These are phyloP conservation scores for Aphelenchoides avenae DNA, from an alignment of 1,140 invertebrate genomes.

Conservation along the genomic window DNA sequence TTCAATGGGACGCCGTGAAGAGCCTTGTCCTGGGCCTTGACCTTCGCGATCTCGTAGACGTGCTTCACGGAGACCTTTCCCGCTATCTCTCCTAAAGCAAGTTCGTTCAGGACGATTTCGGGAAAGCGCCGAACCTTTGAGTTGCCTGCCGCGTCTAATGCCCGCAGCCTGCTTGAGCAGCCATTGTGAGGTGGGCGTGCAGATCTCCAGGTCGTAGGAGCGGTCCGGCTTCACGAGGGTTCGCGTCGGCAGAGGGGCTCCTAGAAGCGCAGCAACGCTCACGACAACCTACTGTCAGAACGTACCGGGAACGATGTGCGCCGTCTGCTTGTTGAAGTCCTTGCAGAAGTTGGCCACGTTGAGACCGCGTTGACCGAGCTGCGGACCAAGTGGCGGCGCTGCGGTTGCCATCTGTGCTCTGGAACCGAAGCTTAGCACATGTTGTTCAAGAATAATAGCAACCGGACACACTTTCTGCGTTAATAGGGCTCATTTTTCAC, in stretches of 20 bases:
- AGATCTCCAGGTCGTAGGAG: slow-evolving; percentile 75
- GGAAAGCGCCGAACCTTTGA: slow-evolving; percentile 62
- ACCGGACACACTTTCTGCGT: no score
- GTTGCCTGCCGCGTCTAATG: slow-evolving; percentile 72
- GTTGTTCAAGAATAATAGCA: no score
- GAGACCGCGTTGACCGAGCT: slow-evolving; percentile 71
- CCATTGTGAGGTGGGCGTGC: slow-evolving; percentile 77
- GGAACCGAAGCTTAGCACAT: no score
- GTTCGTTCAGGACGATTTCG: no score
- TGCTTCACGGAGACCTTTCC: slow-evolving; percentile 92
- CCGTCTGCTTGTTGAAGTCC: slow-evolving; percentile 92
- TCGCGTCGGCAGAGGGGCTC: slow-evolving; percentile 46
- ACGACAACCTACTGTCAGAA: no score
- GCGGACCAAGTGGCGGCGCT: slow-evolving; percentile 56
- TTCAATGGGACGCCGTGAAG: slow-evolving; percentile 69
- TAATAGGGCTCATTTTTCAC: no score
- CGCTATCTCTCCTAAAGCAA: slow-evolving; percentile 67
- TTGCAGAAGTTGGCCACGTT: slow-evolving; percentile 95
- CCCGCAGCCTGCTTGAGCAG: slow-evolving; percentile 93
- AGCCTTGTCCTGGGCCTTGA: slow-evolving; percentile 80
- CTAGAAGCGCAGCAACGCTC: slow-evolving; percentile 39
- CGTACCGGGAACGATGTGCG: slow-evolving; percentile 78
- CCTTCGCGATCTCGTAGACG: slow-evolving; percentile 93
- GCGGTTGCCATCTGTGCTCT: slow-evolving; percentile 58
- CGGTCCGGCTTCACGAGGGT: slow-evolving; percentile 69